Percentiles rank a stretch among this genome's conserved stretches.
phyloP scores from a whole-genome alignment of 2,888 invertebrate species.

The Desoria tigrina region DNA sequence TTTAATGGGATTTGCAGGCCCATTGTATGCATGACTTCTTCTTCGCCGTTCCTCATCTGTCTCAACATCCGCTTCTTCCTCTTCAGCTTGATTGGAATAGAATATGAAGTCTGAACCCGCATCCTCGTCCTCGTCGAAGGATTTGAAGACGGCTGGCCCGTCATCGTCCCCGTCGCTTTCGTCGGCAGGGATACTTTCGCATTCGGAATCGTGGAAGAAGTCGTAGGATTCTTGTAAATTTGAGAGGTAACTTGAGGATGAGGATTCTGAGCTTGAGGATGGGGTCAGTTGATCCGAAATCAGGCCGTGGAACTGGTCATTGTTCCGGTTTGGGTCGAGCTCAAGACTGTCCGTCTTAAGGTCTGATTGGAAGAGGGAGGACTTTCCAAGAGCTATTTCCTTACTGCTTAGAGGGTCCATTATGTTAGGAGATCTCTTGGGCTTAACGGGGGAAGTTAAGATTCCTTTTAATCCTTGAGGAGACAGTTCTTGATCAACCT shows the following conservation, averaged over 20 bases:
- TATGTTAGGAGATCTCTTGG: neutral
- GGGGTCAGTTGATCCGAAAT: conserved; percentile 34
- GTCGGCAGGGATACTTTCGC: conserved; percentile 38
- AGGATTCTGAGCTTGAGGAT: conserved; percentile 36
- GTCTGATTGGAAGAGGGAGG: too few relatives aligned
- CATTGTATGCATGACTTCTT: neutral
- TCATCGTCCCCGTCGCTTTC: conserved; percentile 26
- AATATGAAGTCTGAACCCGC: conserved; percentile 45
- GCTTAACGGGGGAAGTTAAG: neutral
- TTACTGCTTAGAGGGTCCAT: neutral
- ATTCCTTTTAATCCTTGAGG: neutral
- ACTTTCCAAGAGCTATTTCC: neutral
- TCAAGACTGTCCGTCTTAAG: too few relatives aligned
- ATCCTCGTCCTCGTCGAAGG: conserved; percentile 46
- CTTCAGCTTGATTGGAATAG: conserved; percentile 23
- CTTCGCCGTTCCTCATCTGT: neutral
- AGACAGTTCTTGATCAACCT: neutral
- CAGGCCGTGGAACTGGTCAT: conserved; percentile 12
- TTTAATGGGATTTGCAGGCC: conserved; percentile 17
- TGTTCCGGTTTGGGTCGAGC: too few relatives aligned
- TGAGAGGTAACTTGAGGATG: conserved; percentile 37
- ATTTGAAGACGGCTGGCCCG: conserved; percentile 41
- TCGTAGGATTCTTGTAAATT: conserved; percentile 47
- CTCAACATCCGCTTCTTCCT: neutral
- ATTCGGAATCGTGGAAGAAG: conserved; percentile 39